Conservation (phyloP, 2,888 invertebrate species). For the Aphidius colemani region DNA sequence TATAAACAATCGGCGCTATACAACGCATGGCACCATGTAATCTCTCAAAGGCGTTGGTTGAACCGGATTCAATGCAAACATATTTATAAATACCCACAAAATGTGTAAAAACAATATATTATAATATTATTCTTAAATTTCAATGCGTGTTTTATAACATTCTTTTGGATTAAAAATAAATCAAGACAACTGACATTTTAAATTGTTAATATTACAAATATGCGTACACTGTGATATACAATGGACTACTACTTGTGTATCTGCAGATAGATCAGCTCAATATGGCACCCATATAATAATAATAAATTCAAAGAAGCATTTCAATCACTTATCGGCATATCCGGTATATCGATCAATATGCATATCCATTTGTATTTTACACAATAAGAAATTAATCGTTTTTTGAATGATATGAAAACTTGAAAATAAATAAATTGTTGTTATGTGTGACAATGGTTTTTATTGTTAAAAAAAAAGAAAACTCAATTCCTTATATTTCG, state of each 20-base stretch:
- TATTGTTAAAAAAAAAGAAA: not conserved
- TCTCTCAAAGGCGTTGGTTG: not conserved
- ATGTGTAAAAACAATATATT: not conserved
- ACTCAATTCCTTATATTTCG: constrained; percentile 8
- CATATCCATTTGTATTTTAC: not conserved
- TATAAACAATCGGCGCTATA: constrained; percentile 13
- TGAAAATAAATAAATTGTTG: not conserved
- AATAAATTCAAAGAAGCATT: constrained; percentile 16
- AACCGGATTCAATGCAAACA: constrained; percentile 10
- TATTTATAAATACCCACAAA: not conserved
- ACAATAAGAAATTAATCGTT: constrained; percentile 10
- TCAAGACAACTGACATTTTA: no score
- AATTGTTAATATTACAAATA: no score
- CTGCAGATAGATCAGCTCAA: no score
- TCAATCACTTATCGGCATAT: constrained; percentile 16
- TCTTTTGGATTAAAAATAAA: no score
- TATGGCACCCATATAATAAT: not conserved
- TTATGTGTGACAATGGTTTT: not conserved
- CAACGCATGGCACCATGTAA: not conserved
- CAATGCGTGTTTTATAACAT: constrained; percentile 7
- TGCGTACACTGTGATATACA: no score
- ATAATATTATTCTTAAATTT: not conserved
- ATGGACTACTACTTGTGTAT: no score
- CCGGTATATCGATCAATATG: constrained; percentile 4
- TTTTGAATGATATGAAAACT: not conserved